These are phyloP conservation scores for Penaeus japonicus DNA, from an alignment of 1,140 invertebrate genomes.

Conservation along the genomic window DNA sequence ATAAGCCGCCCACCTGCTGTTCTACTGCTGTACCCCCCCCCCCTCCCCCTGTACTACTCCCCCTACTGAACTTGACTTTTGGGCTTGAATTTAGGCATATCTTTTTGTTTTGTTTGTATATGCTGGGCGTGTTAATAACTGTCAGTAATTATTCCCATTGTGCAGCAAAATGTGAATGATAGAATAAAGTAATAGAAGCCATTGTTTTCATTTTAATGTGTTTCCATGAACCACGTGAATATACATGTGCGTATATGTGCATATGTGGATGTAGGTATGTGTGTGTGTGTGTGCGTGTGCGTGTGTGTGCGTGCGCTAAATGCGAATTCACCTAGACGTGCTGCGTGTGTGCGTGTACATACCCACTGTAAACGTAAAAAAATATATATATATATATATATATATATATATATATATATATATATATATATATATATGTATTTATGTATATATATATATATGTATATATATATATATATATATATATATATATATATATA, in stretches of 20 bases:
- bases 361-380: neutral
- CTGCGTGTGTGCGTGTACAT: neutral
- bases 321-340: too few species aligned
- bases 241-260: neutral
- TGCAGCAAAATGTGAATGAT: too few species aligned
- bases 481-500: neutral
- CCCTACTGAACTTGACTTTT: too few species aligned
- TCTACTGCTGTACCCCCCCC: too few species aligned
- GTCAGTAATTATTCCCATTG: too few species aligned
- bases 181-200: too few species aligned
- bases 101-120: too few species aligned
- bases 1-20: too few species aligned
- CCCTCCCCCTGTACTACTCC: too few species aligned
- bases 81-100: too few species aligned
- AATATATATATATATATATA: neutral
- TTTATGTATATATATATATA: constrained; percentile 26
- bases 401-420: neutral
- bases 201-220: too few species aligned
- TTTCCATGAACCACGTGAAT: neutral
- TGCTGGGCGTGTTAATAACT: too few species aligned
- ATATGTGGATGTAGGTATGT: neutral
- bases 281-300: neutral
- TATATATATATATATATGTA: constrained; percentile 24
- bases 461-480: constrained; percentile 22
- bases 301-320: neutral